Base-by-base conservation (phyloP, 1,140 invertebrate species). In the Helicoverpa zea region DNA sequence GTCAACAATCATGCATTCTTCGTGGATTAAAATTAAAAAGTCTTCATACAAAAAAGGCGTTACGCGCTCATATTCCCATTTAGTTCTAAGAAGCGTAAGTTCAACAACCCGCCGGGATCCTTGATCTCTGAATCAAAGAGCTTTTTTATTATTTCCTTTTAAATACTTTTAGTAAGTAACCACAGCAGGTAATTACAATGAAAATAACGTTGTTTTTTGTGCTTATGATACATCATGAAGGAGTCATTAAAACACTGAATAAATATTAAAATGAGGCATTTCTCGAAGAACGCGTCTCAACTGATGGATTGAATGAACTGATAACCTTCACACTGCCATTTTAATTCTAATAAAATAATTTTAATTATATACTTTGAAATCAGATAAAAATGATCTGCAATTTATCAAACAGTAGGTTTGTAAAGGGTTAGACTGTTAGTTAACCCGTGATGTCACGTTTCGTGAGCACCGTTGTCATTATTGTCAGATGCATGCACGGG, bases 71-170 rank as follows among this genome's bases (percentile, higher is more conserved):
- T 58, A 73, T 35, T 54, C 52, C 70, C 70, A 73, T 56, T 73
- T 73, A 58, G 29, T 73, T 73, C 52, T 73, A 18, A 73, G 68
- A 52, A 72, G 18, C 12, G n/a, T 58, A 35, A 35, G 70, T 56
- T 73, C 70, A 73, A 73, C 29, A 43, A 73, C 51, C 54, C 12
- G 29, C 49, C 43, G n/a, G 58, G 70, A 73, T 56, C 70, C 70
- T 73, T 73, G 70, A 73, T 73, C 70, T 73, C 52, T 73, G 52
- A 73, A 73, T 73, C 29, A 73, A 73, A 16, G 18, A 73, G 13
- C 18, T 56, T 73, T 72, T 73, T 68, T 18, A 49, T 68, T 68
- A 23, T 18, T 43, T 43, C 64, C 35, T 43, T 43, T 68, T 13
- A 18, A 66, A n/a, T 66, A 2, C n/a, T 66, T 16, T 16, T 68